Base-by-base conservation (phyloP, 2,113 vertebrate species). In the Gasterosteus nipponicus region DNA sequence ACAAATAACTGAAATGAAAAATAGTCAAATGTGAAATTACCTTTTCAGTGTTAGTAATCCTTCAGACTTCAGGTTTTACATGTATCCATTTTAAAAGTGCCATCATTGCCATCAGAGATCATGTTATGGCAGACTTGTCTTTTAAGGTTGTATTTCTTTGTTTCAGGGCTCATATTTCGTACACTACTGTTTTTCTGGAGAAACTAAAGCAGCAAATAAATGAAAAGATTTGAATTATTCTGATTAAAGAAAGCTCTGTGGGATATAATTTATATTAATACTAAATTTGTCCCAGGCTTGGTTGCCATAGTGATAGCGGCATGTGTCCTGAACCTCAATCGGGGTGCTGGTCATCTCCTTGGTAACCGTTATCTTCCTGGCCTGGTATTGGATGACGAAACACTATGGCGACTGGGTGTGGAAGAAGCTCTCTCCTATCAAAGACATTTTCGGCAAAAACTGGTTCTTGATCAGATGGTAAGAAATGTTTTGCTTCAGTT, bases 401-500 rank as follows among this genome's bases (percentile, higher is more conserved):
- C 94, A 77, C 75, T 96, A 95, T 69, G 94, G 94, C 84, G 78
- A 86, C 14, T 86, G 22, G 79, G 78, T 95, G 69, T 78, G 87
- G 80, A 80, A 90, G 47, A 39, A 87, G 35, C 89, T 95, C 26
- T 78, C 82, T 65, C 85, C 90, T 16, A 79, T 83, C 72, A 78
- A 81, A 81, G 85, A 3, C 0, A 67, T 92, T 10, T 69, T 95
- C 56, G 72, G 83, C 73, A 88, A 76, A 41, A 92, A 95, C 4
- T 94, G 91, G 92, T 86, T 93, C 86, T 94, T 95, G 94, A 73
- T 97, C 38, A 96, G 93, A 93, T 95, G 95, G 96, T 97, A 93
- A 95, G 81, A 78, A 63, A 72, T 61, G 9, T 41, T 35, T 15
- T 54, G 35, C 65, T 65, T 58, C 35, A 42, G 12, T 6, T 61